Base-by-base conservation (phyloP, 2,797 vertebrate genomes). In the Phyllotis vaccarum region DNA sequence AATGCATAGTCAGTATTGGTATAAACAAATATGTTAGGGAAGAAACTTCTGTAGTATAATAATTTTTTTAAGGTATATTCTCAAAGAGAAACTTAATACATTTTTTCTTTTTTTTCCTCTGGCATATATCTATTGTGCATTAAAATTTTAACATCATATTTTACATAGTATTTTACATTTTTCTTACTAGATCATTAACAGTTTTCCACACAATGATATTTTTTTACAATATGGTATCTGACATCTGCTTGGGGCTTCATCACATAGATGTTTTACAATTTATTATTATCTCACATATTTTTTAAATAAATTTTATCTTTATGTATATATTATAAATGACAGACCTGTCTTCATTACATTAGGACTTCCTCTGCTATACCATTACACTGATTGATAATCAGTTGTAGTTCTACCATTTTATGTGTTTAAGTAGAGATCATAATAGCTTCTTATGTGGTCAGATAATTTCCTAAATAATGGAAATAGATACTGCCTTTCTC, bases 1-100 rank as follows among this genome's bases (percentile, higher is more conserved):
- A 98, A 98, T 97, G 97, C 92, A 97, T 98, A 89, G 95, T 98
- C 93, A 98, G 54, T 98, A 98, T 98, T 98, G 98, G 94, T 97
- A 68, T 97, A 97, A 98, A 97, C 27, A 97, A 98, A 97, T 6
- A 46, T 96, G 95, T 97, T 97, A 98, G 46, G 24, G 54, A 93
- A 97, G 96, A 95, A 98, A 96, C 3, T 2, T 58, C 90, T 94
- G 34, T n/a, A 93, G 94, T 43, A 94, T 56, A 97, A 96, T 97
- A 96, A 97, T 82, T 92, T n/a, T n/a, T 74, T 88, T 94, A 94
- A 97, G 92, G 96, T 94, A 76, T 37, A 37, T 54, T 91, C 80
- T 17, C 90, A 92, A 93, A 29, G 86, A 94, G 83, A 78, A 43
- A 43, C 90, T 70, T 96, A 46, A 85, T 83, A 74, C 21, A 9